A percentile compares a stretch with the other conserved stretches of the same genome.
Conservation (phyloP, 1,140 invertebrate genomes). For the Coptotermes formosanus region DNA sequence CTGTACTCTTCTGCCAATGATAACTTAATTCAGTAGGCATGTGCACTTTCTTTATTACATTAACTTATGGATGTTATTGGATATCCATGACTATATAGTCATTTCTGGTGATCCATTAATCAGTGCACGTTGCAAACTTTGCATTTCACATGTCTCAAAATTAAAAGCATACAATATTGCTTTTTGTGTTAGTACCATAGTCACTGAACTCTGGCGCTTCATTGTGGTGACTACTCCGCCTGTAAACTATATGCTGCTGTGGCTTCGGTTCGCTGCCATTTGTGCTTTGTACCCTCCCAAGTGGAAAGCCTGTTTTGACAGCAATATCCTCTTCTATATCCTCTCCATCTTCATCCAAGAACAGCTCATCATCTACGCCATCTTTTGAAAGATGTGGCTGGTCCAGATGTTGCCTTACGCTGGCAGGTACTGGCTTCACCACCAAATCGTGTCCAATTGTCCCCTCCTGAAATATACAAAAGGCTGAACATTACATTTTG, state of each 20-base stretch:
- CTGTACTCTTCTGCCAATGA: too few relatives aligned
- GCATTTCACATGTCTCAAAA: too few relatives aligned
- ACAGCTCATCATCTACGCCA: slow-evolving; percentile 69
- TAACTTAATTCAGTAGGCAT: too few relatives aligned
- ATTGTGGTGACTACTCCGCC: slow-evolving; percentile 50
- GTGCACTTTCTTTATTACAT: too few relatives aligned
- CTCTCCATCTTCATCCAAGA: slow-evolving; percentile 60
- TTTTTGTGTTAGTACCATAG: slow-evolving; percentile 57
- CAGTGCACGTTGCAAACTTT: too few relatives aligned
- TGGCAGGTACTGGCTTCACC: slow-evolving; percentile 77
- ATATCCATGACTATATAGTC: too few relatives aligned
- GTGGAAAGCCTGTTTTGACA: slow-evolving; percentile 57
- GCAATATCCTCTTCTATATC: slow-evolving; percentile 49
- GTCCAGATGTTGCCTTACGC: slow-evolving; percentile 50
- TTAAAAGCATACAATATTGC: not conserved
- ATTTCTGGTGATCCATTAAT: too few relatives aligned
- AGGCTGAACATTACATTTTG: not conserved
- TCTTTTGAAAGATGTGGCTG: not conserved
- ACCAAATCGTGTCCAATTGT: slow-evolving; percentile 85
- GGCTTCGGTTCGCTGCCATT: slow-evolving; percentile 26
- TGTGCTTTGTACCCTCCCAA: slow-evolving; percentile 41
- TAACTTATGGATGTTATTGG: too few relatives aligned
- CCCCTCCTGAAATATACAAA: slow-evolving; percentile 68
- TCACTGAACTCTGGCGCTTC: slow-evolving; percentile 61
- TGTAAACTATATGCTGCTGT: slow-evolving; percentile 62